Percentiles rank a stretch among this genome's conserved stretches.
Evolutionary conservation across 2,113 vertebrate species (phyloP).

Genomic region (Furnarius figulus): DNA sequence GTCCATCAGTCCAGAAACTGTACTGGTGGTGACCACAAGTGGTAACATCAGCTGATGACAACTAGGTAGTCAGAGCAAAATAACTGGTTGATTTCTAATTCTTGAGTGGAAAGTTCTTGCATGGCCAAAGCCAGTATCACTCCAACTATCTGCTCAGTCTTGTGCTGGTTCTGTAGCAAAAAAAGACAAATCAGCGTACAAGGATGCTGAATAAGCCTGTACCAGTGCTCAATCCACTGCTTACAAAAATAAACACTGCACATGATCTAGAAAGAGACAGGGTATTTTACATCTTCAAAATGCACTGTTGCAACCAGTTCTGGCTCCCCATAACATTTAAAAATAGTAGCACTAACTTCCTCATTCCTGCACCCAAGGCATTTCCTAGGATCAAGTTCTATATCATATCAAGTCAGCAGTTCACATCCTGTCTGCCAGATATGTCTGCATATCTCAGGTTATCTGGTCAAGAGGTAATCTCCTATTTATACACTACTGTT

Average conservation of each 20-base stretch:
- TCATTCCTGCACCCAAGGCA: constrained; percentile 35
- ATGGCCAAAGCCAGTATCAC: background rate
- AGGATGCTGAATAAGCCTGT: background rate
- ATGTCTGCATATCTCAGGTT: background rate
- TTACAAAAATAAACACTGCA: background rate
- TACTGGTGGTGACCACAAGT: background rate
- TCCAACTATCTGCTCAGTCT: background rate
- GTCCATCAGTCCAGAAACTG: background rate
- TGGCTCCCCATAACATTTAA: constrained; percentile 25
- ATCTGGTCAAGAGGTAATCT: background rate
- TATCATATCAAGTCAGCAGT: constrained; percentile 1
- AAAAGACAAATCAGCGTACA: background rate
- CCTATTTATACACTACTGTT: background rate
- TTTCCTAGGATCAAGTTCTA: constrained; percentile 45
- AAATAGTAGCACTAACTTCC: constrained; percentile 61
- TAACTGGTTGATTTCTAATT: background rate
- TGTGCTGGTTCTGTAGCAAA: background rate
- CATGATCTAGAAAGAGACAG: background rate
- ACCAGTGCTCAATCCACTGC: background rate
- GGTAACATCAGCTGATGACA: background rate
- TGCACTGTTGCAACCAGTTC: background rate
- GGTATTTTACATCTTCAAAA: constrained; percentile 8
- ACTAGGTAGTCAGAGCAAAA: background rate
- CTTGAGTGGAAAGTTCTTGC: background rate
- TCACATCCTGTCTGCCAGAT: constrained; percentile 37